phyloP scores from a whole-genome alignment of 2,113 vertebrate species.

The Leptosomus discolor region DNA sequence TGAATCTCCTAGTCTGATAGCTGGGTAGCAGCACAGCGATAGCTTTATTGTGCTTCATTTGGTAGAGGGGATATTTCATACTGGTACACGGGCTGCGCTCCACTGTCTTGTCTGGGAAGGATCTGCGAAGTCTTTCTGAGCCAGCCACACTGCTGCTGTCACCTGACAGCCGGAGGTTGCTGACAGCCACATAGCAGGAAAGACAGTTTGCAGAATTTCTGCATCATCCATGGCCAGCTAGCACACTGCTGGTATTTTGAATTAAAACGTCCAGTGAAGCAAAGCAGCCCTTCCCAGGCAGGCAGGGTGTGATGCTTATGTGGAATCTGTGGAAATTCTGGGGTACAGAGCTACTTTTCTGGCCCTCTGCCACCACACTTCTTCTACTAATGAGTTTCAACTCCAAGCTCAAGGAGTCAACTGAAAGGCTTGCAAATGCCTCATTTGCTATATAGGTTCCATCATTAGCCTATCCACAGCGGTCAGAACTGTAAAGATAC shows the following conservation, averaged over 20 bases:
- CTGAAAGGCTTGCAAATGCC: background rate
- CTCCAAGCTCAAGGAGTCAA: background rate
- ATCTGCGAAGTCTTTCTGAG: background rate
- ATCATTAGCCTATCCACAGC: too few relatives aligned
- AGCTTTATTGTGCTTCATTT: background rate
- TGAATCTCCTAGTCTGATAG: background rate
- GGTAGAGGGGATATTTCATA: background rate
- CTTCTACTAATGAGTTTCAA: background rate
- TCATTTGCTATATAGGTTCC: too few relatives aligned
- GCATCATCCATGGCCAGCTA: background rate
- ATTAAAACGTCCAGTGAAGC: background rate
- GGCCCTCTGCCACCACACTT: background rate
- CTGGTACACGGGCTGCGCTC: background rate
- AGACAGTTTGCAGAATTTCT: background rate
- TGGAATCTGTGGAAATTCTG: background rate
- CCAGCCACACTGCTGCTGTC: background rate
- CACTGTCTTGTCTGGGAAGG: background rate
- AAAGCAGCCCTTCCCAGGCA: background rate
- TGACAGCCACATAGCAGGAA: background rate
- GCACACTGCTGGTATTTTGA: background rate
- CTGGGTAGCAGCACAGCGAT: background rate
- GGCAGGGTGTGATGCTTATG: rapidly evolving
- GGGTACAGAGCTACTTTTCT: background rate
- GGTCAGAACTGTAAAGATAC: background rate
- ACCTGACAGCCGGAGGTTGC: background rate